Conservation (phyloP, 2,888 invertebrate genomes). For the Terebella lapidaria region DNA sequence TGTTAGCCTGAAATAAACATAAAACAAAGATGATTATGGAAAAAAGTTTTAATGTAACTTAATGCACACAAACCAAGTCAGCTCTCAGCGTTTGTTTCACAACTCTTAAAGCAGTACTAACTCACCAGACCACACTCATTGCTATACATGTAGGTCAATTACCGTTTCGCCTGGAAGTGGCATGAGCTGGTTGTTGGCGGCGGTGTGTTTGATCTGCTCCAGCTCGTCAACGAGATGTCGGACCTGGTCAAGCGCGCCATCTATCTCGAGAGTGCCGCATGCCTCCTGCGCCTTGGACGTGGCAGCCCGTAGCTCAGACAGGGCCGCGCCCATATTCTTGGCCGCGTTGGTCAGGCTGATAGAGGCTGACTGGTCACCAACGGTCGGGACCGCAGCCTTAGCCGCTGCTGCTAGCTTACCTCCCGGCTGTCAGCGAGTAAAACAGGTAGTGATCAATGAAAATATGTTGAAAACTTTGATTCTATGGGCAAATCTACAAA, state of each 20-base stretch:
- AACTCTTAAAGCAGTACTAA: too few species aligned
- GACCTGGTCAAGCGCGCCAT: slow-evolving; percentile 76
- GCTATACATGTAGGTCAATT: too few species aligned
- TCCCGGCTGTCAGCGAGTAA: slow-evolving; percentile 39
- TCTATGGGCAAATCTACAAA: too few species aligned
- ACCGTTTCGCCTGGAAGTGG: slow-evolving; percentile 83
- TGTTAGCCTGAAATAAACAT: slow-evolving; percentile 8
- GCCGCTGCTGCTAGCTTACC: slow-evolving; percentile 70
- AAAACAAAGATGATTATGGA: not conserved
- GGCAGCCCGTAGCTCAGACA: slow-evolving; percentile 64
- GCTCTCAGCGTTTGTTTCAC: not conserved
- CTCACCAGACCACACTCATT: too few species aligned
- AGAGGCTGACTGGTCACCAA: slow-evolving; percentile 71
- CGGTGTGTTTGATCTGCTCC: slow-evolving; percentile 72
- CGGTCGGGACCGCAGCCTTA: slow-evolving; percentile 76
- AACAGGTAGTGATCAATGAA: too few species aligned
- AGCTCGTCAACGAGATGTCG: slow-evolving; percentile 75
- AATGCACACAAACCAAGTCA: not conserved
- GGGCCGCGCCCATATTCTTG: slow-evolving; percentile 60
- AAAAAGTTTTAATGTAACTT: not conserved
- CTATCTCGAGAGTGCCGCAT: slow-evolving; percentile 67
- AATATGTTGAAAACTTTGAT: too few species aligned
- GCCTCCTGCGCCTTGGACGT: slow-evolving; percentile 53
- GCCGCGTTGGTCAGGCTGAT: slow-evolving; percentile 70
- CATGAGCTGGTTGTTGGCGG: slow-evolving; percentile 66